A percentile compares a stretch with the other conserved stretches of the same genome.
phyloP scores from a whole-genome alignment of 2,113 vertebrate species.

The Balaeniceps rex region DNA sequence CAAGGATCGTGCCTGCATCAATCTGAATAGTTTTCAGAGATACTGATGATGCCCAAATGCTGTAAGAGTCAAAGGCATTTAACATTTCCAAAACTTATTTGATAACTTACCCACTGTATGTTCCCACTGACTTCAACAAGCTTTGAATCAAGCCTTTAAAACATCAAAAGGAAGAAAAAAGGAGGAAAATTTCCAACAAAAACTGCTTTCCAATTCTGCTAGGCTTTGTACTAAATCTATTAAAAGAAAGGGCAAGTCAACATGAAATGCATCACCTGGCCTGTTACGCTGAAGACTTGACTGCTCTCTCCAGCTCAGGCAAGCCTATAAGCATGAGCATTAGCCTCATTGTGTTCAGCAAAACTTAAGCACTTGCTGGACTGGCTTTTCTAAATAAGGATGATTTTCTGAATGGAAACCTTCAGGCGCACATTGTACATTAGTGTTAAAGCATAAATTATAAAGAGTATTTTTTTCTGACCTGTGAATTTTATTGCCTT shows the following conservation, averaged over 20 bases:
- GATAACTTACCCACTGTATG: neutral
- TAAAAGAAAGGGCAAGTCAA: neutral
- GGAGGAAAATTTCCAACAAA: neutral
- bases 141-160: neutral
- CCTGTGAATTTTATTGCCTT: neutral
- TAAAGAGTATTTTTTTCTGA: neutral
- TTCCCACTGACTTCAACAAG: neutral
- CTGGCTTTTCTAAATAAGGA: neutral
- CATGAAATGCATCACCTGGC: neutral
- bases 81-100: neutral
- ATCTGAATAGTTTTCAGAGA: neutral
- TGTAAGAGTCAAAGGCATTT: neutral
- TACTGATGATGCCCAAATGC: neutral
- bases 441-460: neutral
- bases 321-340: neutral
- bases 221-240: neutral
- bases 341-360: neutral
- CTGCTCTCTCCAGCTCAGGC: neutral
- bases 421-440: neutral
- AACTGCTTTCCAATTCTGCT: neutral
- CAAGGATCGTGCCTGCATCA: neutral
- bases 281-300: neutral
- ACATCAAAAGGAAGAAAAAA: neutral
- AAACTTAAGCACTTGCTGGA: neutral
- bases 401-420: neutral